Evolutionary conservation across 2,888 invertebrate species (phyloP).

Genomic region (Ophion ellenae): DNA sequence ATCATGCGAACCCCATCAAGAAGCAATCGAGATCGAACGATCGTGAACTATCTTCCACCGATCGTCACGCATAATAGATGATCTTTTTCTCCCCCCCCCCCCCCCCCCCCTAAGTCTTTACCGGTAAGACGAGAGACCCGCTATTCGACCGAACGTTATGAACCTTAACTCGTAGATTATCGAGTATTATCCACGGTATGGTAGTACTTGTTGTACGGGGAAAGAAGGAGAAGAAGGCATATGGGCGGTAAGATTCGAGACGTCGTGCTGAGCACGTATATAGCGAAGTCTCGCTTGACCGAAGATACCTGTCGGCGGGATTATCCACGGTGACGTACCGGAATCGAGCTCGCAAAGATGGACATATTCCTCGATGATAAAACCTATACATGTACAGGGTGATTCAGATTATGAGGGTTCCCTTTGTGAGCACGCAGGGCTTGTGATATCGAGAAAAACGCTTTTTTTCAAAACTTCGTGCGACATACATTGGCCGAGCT

Average conservation of each 20-base stretch:
- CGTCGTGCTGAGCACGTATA: constrained; percentile 47
- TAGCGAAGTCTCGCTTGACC: constrained; percentile 62
- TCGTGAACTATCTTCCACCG: constrained; percentile 39
- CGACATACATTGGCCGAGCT: no score
- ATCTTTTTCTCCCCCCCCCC: constrained; percentile 30
- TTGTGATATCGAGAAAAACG: no score
- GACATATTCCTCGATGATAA: constrained; percentile 53
- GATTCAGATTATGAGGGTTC: neutral
- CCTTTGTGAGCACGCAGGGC: no score
- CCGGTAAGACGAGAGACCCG: constrained; percentile 55
- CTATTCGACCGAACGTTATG: constrained; percentile 67
- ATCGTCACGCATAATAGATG: constrained; percentile 67
- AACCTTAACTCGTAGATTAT: constrained; percentile 66
- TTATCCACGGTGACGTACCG: constrained; percentile 59
- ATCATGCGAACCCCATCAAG: constrained; percentile 52
- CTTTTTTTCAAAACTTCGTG: no score
- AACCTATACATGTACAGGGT: neutral
- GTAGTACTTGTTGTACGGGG: constrained; percentile 53
- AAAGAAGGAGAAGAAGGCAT: constrained; percentile 26
- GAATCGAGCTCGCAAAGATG: constrained; percentile 41
- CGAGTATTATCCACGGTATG: constrained; percentile 64
- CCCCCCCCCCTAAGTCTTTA: constrained; percentile 21
- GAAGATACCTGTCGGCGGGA: constrained; percentile 67
- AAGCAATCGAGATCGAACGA: constrained; percentile 56
- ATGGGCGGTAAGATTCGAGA: constrained; percentile 48